Evolutionary conservation across 2,113 vertebrate genomes (phyloP).

Genomic region (Campylomormyrus tamandua): DNA sequence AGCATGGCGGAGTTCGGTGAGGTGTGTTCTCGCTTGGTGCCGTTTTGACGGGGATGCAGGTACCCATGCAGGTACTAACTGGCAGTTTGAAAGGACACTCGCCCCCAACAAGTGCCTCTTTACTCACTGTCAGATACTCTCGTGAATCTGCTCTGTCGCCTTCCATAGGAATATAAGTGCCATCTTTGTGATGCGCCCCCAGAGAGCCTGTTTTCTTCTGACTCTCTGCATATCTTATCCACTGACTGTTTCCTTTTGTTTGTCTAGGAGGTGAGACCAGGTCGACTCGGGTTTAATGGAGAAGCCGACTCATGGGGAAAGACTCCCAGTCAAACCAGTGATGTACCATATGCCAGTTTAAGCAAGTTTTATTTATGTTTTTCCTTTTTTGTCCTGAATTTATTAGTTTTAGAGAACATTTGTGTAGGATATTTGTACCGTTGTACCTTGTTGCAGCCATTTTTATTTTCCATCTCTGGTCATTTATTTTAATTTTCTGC

Average conservation of each 20-base stretch:
- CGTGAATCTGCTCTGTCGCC: neutral
- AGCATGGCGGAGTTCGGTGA: slow-evolving; percentile 38
- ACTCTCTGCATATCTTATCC: neutral
- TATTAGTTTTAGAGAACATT: slow-evolving; percentile 59
- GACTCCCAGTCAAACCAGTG: slow-evolving; percentile 63
- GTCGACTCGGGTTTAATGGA: slow-evolving; percentile 25
- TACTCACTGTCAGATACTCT: neutral
- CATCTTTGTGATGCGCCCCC: neutral
- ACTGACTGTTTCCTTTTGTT: neutral
- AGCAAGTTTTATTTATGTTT: slow-evolving; percentile 89
- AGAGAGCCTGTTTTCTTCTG: neutral
- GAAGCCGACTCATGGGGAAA: slow-evolving; percentile 35
- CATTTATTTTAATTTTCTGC: slow-evolving; percentile 30
- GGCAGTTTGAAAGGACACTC: neutral
- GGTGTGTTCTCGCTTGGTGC: neutral
- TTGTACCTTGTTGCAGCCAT: slow-evolving; percentile 63
- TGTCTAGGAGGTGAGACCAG: slow-evolving; percentile 6
- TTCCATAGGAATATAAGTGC: neutral
- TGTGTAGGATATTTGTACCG: slow-evolving; percentile 70
- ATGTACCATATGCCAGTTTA: slow-evolving; percentile 78
- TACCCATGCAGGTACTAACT: neutral
- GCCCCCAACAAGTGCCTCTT: neutral
- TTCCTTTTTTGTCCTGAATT: slow-evolving; percentile 62
- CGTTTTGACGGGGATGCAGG: neutral
- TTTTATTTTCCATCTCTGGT: slow-evolving; percentile 41